Evolutionary conservation across 2,113 vertebrate genomes (phyloP).

Genomic region (Hemichromis elongatus): DNA sequence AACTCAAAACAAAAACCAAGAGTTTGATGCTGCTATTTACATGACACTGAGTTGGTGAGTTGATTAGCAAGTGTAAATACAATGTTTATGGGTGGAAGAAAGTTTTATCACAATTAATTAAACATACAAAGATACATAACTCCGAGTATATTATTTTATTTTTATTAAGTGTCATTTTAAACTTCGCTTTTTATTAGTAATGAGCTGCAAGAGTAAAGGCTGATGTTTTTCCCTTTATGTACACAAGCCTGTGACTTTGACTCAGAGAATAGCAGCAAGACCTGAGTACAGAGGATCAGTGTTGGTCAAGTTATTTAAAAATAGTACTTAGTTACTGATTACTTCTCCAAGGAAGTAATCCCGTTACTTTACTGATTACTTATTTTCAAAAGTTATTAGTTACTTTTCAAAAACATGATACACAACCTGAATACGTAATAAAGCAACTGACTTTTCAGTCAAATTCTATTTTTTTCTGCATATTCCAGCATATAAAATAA

Average conservation of each 20-base stretch:
- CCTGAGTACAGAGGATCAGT: neutral
- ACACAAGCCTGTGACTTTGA: neutral
- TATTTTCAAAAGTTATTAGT: too few species aligned
- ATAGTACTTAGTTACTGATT: too few species aligned
- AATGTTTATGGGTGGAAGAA: neutral
- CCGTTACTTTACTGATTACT: too few species aligned
- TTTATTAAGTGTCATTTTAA: neutral
- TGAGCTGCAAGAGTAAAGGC: neutral
- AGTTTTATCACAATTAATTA: neutral
- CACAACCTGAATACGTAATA: too few species aligned
- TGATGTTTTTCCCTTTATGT: neutral
- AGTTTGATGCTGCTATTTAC: neutral
- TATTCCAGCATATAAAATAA: too few species aligned
- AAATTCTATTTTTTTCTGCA: too few species aligned
- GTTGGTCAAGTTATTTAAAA: too few species aligned
- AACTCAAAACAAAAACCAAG: neutral
- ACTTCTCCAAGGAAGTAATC: too few species aligned
- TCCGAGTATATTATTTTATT: neutral
- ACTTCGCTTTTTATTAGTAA: neutral
- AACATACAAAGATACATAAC: neutral
- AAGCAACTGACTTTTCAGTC: too few species aligned
- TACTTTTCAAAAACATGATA: too few species aligned
- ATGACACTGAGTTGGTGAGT: neutral
- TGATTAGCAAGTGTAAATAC: neutral
- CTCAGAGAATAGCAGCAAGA: neutral